phyloP scores from a whole-genome alignment of 2,888 invertebrate genomes.

The Brachyptera putata region DNA sequence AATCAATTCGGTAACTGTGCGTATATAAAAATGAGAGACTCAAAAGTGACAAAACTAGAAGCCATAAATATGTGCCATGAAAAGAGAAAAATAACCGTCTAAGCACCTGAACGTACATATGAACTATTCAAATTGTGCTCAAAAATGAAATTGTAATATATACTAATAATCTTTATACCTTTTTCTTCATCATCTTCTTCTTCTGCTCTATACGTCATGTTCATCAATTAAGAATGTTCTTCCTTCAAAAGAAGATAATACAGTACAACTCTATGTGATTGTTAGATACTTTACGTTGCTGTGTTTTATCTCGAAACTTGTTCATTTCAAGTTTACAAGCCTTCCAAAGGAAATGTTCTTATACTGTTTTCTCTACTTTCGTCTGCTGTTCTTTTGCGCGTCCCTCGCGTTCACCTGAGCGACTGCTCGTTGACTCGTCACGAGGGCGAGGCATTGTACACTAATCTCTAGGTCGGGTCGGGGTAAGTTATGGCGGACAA shows the following conservation, averaged over 20 bases:
- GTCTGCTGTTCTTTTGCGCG: slow-evolving; percentile 4
- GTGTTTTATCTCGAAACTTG: background rate
- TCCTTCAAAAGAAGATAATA: background rate
- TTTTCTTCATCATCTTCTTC: slow-evolving; percentile 23
- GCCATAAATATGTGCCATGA: background rate
- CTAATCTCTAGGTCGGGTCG: no score
- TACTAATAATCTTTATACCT: slow-evolving; percentile 22
- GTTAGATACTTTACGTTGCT: no score
- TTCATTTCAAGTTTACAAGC: background rate
- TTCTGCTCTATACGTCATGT: slow-evolving; percentile 21
- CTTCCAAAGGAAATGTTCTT: background rate
- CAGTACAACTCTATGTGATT: slow-evolving; percentile 13
- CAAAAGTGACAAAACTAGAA: background rate
- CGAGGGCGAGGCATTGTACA: no score
- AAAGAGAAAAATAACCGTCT: slow-evolving; percentile 14
- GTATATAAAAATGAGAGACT: background rate
- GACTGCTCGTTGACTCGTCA: no score
- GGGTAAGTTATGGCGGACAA: no score
- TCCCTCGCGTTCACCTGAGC: no score
- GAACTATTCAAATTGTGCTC: slow-evolving; percentile 27
- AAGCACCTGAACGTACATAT: slow-evolving; percentile 20
- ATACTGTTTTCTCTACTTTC: background rate
- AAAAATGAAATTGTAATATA: slow-evolving; percentile 25
- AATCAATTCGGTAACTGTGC: background rate
- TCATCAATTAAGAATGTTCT: slow-evolving; percentile 5